Conservation (phyloP, 2,113 vertebrate species). For the Narcine bancroftii region DNA sequence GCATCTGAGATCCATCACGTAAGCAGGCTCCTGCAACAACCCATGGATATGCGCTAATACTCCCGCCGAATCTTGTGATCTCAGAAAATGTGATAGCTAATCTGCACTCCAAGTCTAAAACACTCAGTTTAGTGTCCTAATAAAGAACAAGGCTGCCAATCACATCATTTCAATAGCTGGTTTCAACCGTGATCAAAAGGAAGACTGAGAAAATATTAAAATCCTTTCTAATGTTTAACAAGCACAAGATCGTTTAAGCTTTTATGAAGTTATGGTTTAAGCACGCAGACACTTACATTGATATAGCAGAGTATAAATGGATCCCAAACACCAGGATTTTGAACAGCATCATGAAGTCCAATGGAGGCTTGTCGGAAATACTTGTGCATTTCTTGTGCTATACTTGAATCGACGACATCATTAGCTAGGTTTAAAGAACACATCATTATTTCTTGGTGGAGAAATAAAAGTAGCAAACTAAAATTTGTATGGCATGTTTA, state of each 20-base stretch:
- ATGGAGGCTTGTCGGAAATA: conserved; percentile 72
- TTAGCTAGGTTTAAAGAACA: conserved; percentile 44
- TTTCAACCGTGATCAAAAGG: neutral
- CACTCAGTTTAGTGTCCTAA: neutral
- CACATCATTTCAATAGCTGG: neutral
- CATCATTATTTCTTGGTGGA: conserved; percentile 38
- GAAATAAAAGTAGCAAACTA: neutral
- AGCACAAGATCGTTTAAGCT: neutral
- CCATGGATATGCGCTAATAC: too few relatives aligned
- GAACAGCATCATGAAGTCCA: conserved; percentile 64
- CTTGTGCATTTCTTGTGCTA: conserved; percentile 56
- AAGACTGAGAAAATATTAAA: neutral
- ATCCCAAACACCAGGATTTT: conserved; percentile 83
- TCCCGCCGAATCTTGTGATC: neutral
- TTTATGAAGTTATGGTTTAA: neutral
- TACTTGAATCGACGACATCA: conserved; percentile 45
- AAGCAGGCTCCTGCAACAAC: too few relatives aligned
- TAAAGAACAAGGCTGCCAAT: neutral
- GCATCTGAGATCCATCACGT: too few relatives aligned
- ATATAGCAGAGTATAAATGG: conserved; percentile 76
- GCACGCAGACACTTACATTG: conserved; percentile 58
- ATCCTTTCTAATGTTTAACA: too few relatives aligned
- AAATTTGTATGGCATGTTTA: neutral
- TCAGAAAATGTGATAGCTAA: neutral
- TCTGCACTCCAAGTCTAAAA: neutral